Percentiles rank a stretch among this genome's conserved stretches.
Conservation (phyloP, 1,140 invertebrate genomes). For the Cecropterus lyciades region DNA sequence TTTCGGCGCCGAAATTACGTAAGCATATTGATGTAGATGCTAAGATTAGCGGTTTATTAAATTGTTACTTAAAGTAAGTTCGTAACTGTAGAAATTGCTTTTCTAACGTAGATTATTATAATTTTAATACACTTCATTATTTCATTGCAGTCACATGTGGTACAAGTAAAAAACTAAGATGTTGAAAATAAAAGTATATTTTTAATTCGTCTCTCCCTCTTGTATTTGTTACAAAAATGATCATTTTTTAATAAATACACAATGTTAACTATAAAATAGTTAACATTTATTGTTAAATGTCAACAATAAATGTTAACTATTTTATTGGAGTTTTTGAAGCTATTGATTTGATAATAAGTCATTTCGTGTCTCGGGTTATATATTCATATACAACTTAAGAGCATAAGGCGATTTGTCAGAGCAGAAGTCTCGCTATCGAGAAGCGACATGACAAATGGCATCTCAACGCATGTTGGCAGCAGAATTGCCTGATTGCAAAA, state of each 20-base stretch:
- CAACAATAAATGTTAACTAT: no score
- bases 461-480: not conserved
- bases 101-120: not conserved
- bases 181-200: no score
- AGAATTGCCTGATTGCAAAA: not conserved
- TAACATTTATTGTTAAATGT: no score
- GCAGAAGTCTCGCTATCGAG: not conserved
- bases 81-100: not conserved
- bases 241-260: no score
- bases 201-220: no score
- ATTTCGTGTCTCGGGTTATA: no score
- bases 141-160: no score
- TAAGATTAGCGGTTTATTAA: constrained; percentile 4
- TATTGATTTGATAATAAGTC: no score
- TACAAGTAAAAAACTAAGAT: no score
- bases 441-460: constrained; percentile 6
- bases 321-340: no score
- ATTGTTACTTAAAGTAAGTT: not conserved
- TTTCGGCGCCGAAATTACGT: constrained; percentile 13
- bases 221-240: no score
- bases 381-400: not conserved
- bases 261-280: no score
- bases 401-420: constrained; percentile 2
- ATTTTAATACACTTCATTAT: not conserved
- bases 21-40: constrained; percentile 9